Conservation (phyloP, 2,113 vertebrate genomes). For the Gambusia affinis region DNA sequence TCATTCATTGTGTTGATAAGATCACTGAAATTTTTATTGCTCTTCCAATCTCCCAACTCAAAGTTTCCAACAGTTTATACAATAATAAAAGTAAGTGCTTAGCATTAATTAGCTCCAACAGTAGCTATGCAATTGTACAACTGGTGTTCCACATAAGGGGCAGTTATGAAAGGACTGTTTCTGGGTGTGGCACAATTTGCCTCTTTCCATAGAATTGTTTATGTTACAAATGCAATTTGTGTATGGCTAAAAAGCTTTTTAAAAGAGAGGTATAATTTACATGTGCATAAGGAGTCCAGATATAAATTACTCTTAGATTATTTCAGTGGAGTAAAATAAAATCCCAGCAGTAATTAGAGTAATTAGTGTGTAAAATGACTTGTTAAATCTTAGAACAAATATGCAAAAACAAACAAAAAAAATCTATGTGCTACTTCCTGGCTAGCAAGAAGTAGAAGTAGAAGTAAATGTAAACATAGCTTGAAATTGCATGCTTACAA, state of each 20-base stretch:
- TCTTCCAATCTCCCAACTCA: background rate
- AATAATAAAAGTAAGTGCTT: background rate
- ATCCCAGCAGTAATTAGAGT: background rate
- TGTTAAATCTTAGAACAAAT: background rate
- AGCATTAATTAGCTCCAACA: background rate
- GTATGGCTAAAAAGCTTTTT: background rate
- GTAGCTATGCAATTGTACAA: background rate
- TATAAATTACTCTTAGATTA: background rate
- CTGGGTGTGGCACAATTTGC: background rate
- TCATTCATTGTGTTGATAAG: background rate
- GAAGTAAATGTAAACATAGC: background rate
- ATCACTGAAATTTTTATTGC: background rate
- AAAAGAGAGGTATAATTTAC: background rate
- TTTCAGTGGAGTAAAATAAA: background rate
- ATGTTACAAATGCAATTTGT: background rate
- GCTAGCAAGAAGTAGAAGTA: too few relatives aligned
- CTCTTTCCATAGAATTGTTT: background rate
- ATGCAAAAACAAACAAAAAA: too few relatives aligned
- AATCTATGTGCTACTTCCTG: too few relatives aligned
- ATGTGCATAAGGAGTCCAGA: background rate
- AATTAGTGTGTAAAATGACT: too few relatives aligned
- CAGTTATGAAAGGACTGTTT: background rate
- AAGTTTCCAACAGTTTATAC: background rate
- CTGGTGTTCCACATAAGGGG: background rate
- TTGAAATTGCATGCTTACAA: background rate